Percentiles rank a stretch among this genome's conserved stretches.
Evolutionary conservation across 1,140 invertebrate species (phyloP).

Genomic region (Leptopilina clavipes): DNA sequence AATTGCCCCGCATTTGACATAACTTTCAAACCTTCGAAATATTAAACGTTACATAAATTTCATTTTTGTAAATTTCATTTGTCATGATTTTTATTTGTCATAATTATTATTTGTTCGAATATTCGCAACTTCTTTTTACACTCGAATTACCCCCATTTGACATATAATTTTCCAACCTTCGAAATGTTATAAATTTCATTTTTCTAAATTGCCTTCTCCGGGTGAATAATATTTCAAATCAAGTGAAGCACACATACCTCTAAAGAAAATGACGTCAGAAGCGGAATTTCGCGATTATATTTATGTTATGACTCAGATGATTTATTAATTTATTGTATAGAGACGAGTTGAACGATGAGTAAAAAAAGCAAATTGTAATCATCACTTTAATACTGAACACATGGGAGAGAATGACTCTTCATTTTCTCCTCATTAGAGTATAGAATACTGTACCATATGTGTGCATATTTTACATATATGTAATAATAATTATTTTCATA

Average conservation of each 20-base stretch:
- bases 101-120: no score
- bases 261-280: slow-evolving; percentile 4
- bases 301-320: not conserved
- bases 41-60: no score
- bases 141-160: no score
- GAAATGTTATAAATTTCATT: no score
- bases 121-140: no score
- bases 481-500: no score
- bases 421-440: slow-evolving; percentile 1
- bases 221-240: slow-evolving; percentile 1
- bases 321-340: slow-evolving; percentile 9
- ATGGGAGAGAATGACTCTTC: slow-evolving; percentile 5
- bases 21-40: no score
- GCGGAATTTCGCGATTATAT: slow-evolving; percentile 2
- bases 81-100: no score
- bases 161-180: no score
- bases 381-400: not conserved
- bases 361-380: slow-evolving; percentile 9
- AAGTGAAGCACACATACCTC: not conserved
- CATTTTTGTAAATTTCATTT: no score
- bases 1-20: no score
- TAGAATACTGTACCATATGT: not conserved
- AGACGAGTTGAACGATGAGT: not conserved
- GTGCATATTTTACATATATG: no score
- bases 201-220: not conserved